Evolutionary conservation across 2,797 vertebrate species (phyloP), one percentile per base, ranked within the genome.

Genomic region (Phoeniculus purpureus): DNA sequence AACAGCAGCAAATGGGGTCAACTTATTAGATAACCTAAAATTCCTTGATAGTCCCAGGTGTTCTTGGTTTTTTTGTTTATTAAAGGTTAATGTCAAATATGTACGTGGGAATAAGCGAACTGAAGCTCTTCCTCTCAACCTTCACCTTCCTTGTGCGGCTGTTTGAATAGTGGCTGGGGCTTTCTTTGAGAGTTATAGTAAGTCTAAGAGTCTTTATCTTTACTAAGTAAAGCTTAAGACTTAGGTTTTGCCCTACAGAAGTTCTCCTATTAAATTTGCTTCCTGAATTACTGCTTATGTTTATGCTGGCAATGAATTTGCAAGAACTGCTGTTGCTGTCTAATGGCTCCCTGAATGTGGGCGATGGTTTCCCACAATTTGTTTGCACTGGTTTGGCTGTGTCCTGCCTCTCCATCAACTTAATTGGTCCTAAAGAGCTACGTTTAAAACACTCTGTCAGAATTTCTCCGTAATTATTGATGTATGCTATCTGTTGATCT

Each of bases 21-120:
- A 48, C 55, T 66, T 85, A 54, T 43, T 61, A 94, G 93, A 97
- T 95, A 96, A 96, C 70, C 71, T 77, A 71, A 81, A 67, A 79
- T 61, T 93, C 65, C 81, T 94, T 87, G 68, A 81, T 67, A 43
- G 50, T 54, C 84, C 43, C 22, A 68, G 51, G 51, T 47, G 6
- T 0, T 18, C 86, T 79, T 18, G 2, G 2, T 5, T 6, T 87
- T 81, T 56, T 83, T 48, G 13, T 78, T 94, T 85, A 48, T 94
- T 93, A 87, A 45, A 90, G 40, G 58, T 91, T 80, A 92, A 75
- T 10, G 5, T 3, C 26, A 85, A 81, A 22, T 74, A 89, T 52
- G 62, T 82, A 85, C 8, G 6, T 76, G 20, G 16, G 67, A 81
- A 65, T 14, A 29, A 86, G n/a, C 18, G 82, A 79, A 88, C 54